Conservation (phyloP, 1,140 invertebrate genomes). For the Tetragnatha versicolor region DNA sequence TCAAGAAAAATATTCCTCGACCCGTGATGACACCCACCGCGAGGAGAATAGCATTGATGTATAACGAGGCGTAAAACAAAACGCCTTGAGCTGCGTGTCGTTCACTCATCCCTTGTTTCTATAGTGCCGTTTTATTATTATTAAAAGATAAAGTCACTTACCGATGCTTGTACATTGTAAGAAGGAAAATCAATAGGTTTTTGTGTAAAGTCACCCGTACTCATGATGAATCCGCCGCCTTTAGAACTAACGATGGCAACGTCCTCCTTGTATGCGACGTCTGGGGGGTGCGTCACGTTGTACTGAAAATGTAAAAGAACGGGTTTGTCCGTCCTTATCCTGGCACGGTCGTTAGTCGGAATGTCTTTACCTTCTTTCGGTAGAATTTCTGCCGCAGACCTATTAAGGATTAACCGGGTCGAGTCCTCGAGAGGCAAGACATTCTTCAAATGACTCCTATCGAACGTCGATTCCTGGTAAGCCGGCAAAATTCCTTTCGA, state of each 20-base stretch:
- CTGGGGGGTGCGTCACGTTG: background rate
- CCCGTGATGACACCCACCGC: background rate
- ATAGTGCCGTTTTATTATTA: background rate
- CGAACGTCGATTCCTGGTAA: background rate
- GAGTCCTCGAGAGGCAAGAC: background rate
- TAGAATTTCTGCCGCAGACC: background rate
- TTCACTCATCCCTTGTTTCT: background rate
- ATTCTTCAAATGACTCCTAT: background rate
- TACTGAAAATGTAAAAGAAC: background rate
- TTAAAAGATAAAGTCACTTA: background rate
- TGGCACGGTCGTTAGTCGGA: background rate
- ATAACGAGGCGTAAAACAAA: conserved; percentile 2
- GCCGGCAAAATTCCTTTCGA: background rate
- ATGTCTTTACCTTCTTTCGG: background rate
- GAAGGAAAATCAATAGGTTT: background rate
- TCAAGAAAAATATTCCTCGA: conserved; percentile 2
- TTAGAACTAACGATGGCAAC: too few relatives aligned
- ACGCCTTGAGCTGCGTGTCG: background rate
- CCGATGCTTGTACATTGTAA: background rate
- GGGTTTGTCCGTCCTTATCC: background rate
- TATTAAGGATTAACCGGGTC: background rate
- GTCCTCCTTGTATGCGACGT: background rate
- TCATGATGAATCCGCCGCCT: background rate
- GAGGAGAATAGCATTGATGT: background rate
- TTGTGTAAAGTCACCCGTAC: background rate